Percentiles rank a stretch among this genome's conserved stretches.
These are phyloP conservation scores for Eupeodes latifasciatus DNA, from an alignment of 2,888 invertebrate genomes.

Conservation along the genomic window DNA sequence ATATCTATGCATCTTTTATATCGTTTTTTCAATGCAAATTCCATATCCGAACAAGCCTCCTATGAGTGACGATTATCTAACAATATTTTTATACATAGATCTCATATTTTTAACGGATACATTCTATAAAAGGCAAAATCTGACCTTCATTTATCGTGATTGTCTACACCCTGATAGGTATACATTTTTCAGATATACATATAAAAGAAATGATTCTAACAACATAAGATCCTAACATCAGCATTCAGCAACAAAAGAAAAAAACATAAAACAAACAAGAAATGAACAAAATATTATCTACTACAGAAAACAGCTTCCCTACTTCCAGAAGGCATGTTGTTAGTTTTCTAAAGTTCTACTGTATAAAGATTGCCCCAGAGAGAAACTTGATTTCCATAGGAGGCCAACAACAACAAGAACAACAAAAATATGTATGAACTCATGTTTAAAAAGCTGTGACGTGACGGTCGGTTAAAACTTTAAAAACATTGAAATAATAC, in stretches of 20 bases:
- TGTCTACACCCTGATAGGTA: conserved; percentile 57
- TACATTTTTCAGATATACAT: background rate
- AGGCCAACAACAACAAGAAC: conserved; percentile 29
- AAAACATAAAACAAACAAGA: conserved; percentile 27
- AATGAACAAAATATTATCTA: background rate
- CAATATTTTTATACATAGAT: background rate
- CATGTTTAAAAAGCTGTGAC: conserved; percentile 57
- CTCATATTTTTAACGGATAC: conserved; percentile 67
- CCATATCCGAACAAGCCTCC: conserved; percentile 48
- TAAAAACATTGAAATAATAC: conserved; percentile 5
- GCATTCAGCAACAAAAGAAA: conserved; percentile 38
- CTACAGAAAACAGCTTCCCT: conserved; percentile 38
- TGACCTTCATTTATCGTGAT: conserved; percentile 73
- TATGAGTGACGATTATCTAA: conserved; percentile 43
- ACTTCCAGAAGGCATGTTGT: conserved; percentile 20
- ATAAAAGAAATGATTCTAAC: conserved; percentile 49
- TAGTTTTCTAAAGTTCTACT: background rate
- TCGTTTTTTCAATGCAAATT: conserved; percentile 30
- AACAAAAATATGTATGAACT: conserved; percentile 33
- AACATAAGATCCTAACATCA: conserved; percentile 56
- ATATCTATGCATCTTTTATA: conserved; percentile 14
- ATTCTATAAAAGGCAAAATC: conserved; percentile 61
- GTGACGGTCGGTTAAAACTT: conserved; percentile 17
- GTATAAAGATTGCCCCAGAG: conserved; percentile 13
- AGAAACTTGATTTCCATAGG: conserved; percentile 70